Base-by-base conservation (phyloP, 2,797 vertebrate species). In the Rhinogobio ventralis region DNA sequence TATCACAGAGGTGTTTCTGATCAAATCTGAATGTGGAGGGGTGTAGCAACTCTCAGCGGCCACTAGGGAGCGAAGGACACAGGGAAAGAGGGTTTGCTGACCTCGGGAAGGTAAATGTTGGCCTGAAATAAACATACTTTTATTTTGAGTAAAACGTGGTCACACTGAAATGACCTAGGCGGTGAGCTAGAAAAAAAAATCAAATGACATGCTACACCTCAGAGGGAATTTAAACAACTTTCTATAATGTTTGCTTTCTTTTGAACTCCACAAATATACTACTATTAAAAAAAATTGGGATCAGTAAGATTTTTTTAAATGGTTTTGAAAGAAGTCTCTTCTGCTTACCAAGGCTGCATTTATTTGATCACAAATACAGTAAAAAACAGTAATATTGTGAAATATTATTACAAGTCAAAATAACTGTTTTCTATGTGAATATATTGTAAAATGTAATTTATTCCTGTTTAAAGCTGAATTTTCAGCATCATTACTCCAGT, bases 31-130 rank as follows among this genome's bases (percentile, higher is more conserved):
- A 68, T 19, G 10, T 53, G 17, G n/a, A 42, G 5, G 30, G 20
- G 2, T 85, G 72, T 9, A 86, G 60, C 73, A 45, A 49, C 23
- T 13, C 36, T 28, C 49, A 13, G 6, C 13, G 28, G 60, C 86
- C 88, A 89, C 66, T 84, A 86, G 88, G 81, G 78, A 83, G 86
- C 13, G 66, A 14, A 46, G 39, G 62, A 71, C 67, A 33, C 62
- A 62, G 39, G 66, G 14, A 74, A 42, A 55, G 23, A 36, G 19
- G 64, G 25, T 73, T 46, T 51, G 67, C 53, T 72, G 75, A 78
- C 75, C 81, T 53, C 64, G 11, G 67, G 20, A 39, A 30, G 66
- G 84, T 74, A 68, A 55, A 75, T 5, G 60, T 19, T 66, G 51
- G 62, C 23, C 74, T 68, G 64, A 60, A 86, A 45, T 42, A 64